phyloP scores from a whole-genome alignment of 2,888 invertebrate genomes.

The Aelia acuminata region DNA sequence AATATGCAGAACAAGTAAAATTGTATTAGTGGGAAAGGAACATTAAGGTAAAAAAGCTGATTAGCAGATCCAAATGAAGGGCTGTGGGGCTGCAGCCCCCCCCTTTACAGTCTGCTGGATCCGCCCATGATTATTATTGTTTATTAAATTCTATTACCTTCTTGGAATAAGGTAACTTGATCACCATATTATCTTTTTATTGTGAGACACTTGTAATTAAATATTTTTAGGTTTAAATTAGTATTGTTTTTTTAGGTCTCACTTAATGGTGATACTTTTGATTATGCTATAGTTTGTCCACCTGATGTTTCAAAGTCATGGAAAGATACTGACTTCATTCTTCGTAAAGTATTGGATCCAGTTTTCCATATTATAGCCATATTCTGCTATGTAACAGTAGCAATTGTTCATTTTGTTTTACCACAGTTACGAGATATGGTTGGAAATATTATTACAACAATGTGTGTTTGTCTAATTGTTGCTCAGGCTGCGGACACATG shows the following conservation, averaged over 20 bases:
- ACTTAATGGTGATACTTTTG: conserved; percentile 54
- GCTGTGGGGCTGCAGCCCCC: too few species aligned
- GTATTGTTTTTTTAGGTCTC: conserved; percentile 58
- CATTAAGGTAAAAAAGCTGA: too few species aligned
- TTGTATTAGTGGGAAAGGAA: too few species aligned
- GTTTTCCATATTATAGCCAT: conserved; percentile 82
- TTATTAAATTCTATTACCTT: neutral
- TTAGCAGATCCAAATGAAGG: too few species aligned
- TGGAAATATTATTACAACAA: conserved; percentile 87
- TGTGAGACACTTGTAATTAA: neutral
- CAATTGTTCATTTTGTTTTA: conserved; percentile 85
- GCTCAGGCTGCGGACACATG: conserved; percentile 85
- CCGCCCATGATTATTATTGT: neutral
- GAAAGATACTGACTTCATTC: conserved; percentile 81
- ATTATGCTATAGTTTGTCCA: conserved; percentile 67
- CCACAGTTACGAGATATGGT: conserved; percentile 86
- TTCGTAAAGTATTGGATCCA: conserved; percentile 83
- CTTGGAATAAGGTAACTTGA: neutral
- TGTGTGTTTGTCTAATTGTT: conserved; percentile 82
- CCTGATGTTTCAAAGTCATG: conserved; percentile 74
- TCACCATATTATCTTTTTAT: neutral
- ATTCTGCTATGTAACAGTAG: conserved; percentile 78
- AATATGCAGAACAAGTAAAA: too few species aligned
- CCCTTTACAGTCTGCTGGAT: too few species aligned
- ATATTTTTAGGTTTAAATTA: neutral